Percentiles rank a stretch among this genome's conserved stretches.
Evolutionary conservation across 2,113 vertebrate genomes (phyloP).

Genomic region (Tonatia bakeri): DNA sequence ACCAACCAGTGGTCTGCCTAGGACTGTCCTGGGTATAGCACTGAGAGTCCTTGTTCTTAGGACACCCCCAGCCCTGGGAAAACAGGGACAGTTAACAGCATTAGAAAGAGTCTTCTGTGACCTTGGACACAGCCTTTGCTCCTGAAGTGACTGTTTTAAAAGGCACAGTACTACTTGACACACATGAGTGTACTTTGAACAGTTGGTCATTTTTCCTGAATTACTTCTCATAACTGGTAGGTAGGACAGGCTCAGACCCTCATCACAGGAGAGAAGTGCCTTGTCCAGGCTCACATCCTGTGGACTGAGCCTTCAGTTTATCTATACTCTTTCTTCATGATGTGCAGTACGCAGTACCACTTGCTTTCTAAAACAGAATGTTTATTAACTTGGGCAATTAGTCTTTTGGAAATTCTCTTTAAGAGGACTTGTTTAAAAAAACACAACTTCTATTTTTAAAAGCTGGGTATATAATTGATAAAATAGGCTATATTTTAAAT

Average conservation of each 20-base stretch:
- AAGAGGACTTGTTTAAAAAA: slow-evolving; percentile 27
- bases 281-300: background rate
- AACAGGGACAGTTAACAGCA: background rate
- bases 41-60: background rate
- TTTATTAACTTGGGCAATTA: background rate
- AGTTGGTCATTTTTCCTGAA: background rate
- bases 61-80: background rate
- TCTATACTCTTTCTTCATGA: background rate
- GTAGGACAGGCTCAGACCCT: background rate
- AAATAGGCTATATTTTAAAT: background rate
- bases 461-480: background rate
- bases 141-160: background rate
- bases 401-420: background rate
- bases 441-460: background rate
- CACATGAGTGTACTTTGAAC: background rate
- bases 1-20: background rate
- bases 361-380: background rate
- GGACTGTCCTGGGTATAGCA: background rate
- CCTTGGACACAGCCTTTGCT: background rate
- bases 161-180: background rate
- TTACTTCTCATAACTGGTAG: background rate
- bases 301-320: background rate
- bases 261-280: background rate
- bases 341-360: background rate
- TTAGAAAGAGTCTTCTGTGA: background rate